These are phyloP conservation scores for Pterobdella sp. DNA, from an alignment of 2,888 invertebrate genomes.

Conservation along the genomic window DNA sequence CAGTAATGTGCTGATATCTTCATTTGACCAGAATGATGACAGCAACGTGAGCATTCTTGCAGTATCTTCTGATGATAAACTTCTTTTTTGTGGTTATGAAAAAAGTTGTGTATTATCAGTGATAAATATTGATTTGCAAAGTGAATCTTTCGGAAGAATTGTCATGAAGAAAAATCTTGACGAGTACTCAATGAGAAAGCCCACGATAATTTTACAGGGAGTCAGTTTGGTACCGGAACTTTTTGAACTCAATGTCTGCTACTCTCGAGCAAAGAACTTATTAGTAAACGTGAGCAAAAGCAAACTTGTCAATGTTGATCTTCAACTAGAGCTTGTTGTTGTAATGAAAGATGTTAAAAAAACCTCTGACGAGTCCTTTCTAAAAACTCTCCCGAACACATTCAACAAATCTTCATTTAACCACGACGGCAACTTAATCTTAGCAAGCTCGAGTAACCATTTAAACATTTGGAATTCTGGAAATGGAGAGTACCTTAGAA, in stretches of 20 bases:
- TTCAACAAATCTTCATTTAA: constrained; percentile 32
- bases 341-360: constrained; percentile 27
- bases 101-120: constrained; percentile 39
- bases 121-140: constrained; percentile 34
- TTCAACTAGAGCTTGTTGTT: constrained; percentile 21
- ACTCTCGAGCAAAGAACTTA: constrained; percentile 28
- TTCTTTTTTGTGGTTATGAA: constrained; percentile 39
- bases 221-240: constrained; percentile 33
- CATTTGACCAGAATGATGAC: constrained; percentile 30
- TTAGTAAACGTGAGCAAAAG: constrained; percentile 36
- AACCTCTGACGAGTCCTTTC: not conserved
- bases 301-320: constrained; percentile 34
- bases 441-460: constrained; percentile 33
- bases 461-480: constrained; percentile 37
- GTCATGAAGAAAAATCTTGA: constrained; percentile 32
- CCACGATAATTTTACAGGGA: constrained; percentile 18
- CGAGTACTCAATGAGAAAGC: not conserved
- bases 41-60: constrained; percentile 37
- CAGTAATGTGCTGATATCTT: constrained; percentile 24
- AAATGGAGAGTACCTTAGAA: constrained; percentile 27
- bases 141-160: constrained; percentile 31
- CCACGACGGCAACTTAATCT: constrained; percentile 33
- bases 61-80: constrained; percentile 38
- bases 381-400: not conserved
- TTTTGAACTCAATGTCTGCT: constrained; percentile 34